Conservation (phyloP, 2,797 vertebrate genomes). For the Eleutherodactylus coqui region DNA sequence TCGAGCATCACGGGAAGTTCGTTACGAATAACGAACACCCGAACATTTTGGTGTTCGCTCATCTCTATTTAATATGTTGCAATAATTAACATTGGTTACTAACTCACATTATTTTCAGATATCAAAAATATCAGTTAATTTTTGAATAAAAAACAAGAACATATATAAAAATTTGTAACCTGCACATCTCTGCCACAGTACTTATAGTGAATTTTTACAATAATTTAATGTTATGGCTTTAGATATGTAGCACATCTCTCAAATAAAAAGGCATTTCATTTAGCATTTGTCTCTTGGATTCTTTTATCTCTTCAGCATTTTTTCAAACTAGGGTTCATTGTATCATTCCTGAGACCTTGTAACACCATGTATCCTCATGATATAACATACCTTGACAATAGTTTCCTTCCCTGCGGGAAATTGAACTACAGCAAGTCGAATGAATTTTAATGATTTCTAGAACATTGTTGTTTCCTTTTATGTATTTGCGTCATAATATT, state of each 20-base stretch:
- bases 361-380: conserved; percentile 20
- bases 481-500: not conserved
- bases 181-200: not conserved
- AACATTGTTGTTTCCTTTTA: not conserved
- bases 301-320: not conserved
- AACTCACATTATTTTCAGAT: too few relatives aligned
- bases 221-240: conserved; percentile 7
- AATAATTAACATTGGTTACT: too few relatives aligned
- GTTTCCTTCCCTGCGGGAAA: conserved; percentile 32
- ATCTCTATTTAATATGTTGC: too few relatives aligned
- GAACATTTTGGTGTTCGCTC: too few relatives aligned
- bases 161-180: not conserved
- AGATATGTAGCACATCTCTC: not conserved
- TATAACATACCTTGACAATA: conserved; percentile 48
- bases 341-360: conserved; percentile 32
- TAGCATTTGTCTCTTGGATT: not conserved
- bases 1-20: too few relatives aligned
- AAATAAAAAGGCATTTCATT: conserved; percentile 4
- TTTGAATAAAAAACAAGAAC: too few relatives aligned
- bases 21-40: too few relatives aligned
- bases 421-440: not conserved
- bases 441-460: conserved; percentile 15
- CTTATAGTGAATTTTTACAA: not conserved
- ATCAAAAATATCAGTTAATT: too few relatives aligned
- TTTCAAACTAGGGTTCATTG: not conserved